Percentiles rank a stretch among this genome's conserved stretches.
Conservation (phyloP, 2,797 vertebrate genomes). For the Acipenser transmontanus region DNA sequence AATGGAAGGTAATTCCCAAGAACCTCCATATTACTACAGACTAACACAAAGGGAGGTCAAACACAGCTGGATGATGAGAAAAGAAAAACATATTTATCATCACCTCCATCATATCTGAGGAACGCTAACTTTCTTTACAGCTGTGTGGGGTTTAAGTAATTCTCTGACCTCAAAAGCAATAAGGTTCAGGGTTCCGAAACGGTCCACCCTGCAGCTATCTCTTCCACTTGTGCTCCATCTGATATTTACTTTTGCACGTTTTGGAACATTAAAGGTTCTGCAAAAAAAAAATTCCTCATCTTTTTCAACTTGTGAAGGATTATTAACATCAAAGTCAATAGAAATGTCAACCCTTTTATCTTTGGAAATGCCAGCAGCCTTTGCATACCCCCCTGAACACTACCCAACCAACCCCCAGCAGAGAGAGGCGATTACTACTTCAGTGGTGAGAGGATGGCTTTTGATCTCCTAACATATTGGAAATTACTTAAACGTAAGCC, state of each 20-base stretch:
- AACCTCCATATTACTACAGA: too few species aligned
- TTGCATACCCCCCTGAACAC: conserved; percentile 78
- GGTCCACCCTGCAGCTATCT: conserved; percentile 26
- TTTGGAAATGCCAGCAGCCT: conserved; percentile 93
- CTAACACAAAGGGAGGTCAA: too few species aligned
- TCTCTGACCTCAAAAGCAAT: neutral
- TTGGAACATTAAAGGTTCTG: conserved; percentile 57
- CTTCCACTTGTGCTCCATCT: conserved; percentile 24
- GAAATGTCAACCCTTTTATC: conserved; percentile 91
- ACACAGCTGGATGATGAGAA: too few species aligned
- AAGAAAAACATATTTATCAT: too few species aligned
- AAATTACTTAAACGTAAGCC: conserved; percentile 88
- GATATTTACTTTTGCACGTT: conserved; percentile 57
- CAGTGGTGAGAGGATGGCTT: conserved; percentile 59
- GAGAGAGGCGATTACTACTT: conserved; percentile 77
- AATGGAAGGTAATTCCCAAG: too few species aligned
- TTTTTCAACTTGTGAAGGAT: conserved; percentile 87
- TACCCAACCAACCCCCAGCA: conserved; percentile 73
- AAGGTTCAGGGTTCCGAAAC: conserved; percentile 5
- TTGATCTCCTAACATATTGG: conserved; percentile 82
- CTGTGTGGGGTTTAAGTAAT: neutral
- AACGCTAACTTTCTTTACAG: too few species aligned
- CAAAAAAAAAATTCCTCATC: conserved; percentile 60
- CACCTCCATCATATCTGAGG: too few species aligned
- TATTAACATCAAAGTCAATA: conserved; percentile 96